These are phyloP conservation scores for Coenobita brevimanus DNA, from an alignment of 1,140 invertebrate genomes.

Conservation along the genomic window DNA sequence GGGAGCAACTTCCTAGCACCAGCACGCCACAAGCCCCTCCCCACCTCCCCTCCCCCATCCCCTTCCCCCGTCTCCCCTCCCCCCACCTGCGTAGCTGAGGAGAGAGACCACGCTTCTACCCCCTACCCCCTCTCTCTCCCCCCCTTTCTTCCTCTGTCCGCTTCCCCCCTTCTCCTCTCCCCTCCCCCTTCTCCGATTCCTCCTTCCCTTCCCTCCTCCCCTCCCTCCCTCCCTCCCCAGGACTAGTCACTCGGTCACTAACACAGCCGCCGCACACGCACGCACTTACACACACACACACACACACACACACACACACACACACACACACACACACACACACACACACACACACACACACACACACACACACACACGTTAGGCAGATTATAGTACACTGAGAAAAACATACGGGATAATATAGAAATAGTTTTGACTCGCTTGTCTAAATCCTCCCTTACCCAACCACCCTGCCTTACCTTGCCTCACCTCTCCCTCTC, in stretches of 20 bases:
- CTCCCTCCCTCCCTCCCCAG: conserved; percentile 4
- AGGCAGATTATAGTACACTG: background rate
- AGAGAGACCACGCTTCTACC: no score
- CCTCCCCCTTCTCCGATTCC: background rate
- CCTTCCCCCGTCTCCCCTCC: no score
- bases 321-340: background rate
- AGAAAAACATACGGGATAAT: background rate
- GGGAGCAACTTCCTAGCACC: no score
- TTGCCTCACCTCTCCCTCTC: no score
- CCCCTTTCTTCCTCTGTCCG: no score
- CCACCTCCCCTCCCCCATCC: no score
- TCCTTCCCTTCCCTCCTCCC: background rate
- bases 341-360: conserved; percentile 21
- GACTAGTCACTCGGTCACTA: conserved; percentile 60
- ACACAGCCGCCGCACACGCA: conserved; percentile 38
- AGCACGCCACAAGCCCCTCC: no score
- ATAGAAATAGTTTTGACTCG: background rate
- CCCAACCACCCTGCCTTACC: no score
- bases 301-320: background rate
- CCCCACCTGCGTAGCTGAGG: no score
- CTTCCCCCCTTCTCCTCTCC: background rate
- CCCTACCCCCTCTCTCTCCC: no score
- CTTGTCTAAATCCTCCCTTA: no score
- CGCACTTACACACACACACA: background rate
- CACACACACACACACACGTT: background rate